Evolutionary conservation across 2,113 vertebrate species (phyloP).

Genomic region (Caretta caretta): DNA sequence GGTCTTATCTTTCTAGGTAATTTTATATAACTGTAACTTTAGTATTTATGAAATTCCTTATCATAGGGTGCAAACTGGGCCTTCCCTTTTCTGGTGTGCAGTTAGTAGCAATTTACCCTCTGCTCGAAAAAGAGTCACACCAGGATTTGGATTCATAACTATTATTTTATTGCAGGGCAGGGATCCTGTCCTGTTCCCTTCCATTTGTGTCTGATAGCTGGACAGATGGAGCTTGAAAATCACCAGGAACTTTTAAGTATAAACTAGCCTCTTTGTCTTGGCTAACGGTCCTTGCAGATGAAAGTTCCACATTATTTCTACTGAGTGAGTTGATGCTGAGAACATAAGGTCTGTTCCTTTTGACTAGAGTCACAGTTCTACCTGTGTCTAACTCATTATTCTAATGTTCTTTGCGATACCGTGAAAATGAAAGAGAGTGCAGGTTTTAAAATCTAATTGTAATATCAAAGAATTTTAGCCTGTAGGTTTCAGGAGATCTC

Average conservation of each 20-base stretch:
- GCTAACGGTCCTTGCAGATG: neutral
- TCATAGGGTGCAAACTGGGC: neutral
- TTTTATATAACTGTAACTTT: neutral
- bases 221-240: neutral
- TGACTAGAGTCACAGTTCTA: neutral
- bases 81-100: no score
- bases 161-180: rapidly evolving
- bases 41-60: neutral
- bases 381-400: rapidly evolving
- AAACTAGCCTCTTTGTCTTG: neutral
- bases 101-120: rapidly evolving
- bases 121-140: neutral
- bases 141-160: neutral
- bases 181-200: neutral
- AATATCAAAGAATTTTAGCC: neutral
- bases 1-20: neutral
- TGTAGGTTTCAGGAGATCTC: neutral
- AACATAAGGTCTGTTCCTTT: neutral
- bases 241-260: neutral
- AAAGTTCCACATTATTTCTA: neutral
- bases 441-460: neutral
- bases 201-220: neutral
- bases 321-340: neutral
- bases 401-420: neutral
- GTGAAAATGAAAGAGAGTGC: neutral